phyloP scores from a whole-genome alignment of 1,140 invertebrate species.

The Halictus rubicundus region DNA sequence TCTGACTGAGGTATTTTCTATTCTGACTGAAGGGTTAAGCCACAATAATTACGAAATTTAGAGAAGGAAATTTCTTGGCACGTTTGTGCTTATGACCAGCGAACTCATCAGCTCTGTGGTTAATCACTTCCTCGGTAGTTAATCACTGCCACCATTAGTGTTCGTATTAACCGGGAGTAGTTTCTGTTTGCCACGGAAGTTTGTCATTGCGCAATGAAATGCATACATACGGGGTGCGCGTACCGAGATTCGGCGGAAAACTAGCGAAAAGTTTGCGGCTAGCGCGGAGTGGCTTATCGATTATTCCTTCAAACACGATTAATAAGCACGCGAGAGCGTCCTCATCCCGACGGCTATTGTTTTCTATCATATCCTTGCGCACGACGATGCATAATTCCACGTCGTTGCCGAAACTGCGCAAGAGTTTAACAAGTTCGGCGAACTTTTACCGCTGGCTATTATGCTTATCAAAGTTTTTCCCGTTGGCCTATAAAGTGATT shows the following conservation, averaged over 20 bases:
- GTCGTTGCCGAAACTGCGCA: not conserved
- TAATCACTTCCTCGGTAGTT: no score
- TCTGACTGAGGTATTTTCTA: no score
- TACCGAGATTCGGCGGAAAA: not conserved
- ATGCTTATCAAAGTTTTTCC: constrained; percentile 29
- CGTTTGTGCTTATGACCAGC: no score
- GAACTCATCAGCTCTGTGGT: no score
- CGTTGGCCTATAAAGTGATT: constrained; percentile 16
- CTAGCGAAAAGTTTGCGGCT: not conserved
- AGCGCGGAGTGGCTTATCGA: not conserved
- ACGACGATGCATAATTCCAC: not conserved
- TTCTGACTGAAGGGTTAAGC: no score
- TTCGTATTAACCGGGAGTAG: no score
- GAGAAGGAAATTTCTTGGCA: no score
- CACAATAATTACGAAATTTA: no score
- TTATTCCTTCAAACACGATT: not conserved
- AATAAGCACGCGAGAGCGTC: not conserved
- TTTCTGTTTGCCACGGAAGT: no score
- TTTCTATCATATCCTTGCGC: not conserved
- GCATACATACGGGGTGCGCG: no score
- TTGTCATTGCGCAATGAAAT: no score
- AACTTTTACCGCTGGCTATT: not conserved
- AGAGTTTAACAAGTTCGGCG: constrained; percentile 26
- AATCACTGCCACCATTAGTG: no score
- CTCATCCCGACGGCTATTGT: not conserved